Conservation (phyloP, 2,113 vertebrate genomes). For the Carassius carassius region DNA sequence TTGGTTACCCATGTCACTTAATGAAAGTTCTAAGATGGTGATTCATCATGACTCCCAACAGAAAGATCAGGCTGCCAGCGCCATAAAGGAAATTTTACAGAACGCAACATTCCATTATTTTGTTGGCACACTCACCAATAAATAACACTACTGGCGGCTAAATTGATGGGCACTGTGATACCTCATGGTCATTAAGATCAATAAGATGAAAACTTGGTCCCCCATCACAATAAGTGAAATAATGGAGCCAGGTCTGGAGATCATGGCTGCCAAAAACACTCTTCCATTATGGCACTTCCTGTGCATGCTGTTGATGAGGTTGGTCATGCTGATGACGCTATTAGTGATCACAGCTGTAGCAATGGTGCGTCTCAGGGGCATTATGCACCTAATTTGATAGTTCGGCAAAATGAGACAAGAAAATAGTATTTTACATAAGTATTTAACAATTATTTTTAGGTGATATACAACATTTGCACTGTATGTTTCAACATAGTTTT, state of each 20-base stretch:
- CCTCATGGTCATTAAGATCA: conserved; percentile 37
- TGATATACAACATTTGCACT: background rate
- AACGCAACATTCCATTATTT: conserved; percentile 37
- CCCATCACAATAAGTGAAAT: conserved; percentile 19
- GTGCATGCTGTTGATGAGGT: background rate
- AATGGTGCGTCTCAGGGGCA: background rate
- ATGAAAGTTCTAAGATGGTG: conserved; percentile 26
- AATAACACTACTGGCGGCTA: conserved; percentile 23
- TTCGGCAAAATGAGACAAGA: background rate
- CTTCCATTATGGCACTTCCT: conserved; percentile 18
- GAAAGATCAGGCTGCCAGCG: conserved; percentile 4
- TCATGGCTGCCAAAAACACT: conserved; percentile 33
- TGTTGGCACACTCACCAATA: conserved; percentile 34
- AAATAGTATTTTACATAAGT: background rate
- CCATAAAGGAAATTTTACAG: conserved; percentile 18
- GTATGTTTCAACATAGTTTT: background rate
- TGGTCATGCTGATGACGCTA: conserved; percentile 1
- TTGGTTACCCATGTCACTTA: conserved; percentile 21
- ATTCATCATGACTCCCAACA: conserved; percentile 29
- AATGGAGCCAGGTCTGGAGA: conserved; percentile 22
- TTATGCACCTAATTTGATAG: background rate
- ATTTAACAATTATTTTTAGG: background rate
- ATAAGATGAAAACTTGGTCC: conserved; percentile 30
- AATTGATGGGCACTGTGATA: conserved; percentile 36
- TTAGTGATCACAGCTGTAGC: background rate